A percentile compares a stretch with the other conserved stretches of the same genome.
phyloP scores from a whole-genome alignment of 2,797 vertebrate species.

The Cichlasoma orientale region DNA sequence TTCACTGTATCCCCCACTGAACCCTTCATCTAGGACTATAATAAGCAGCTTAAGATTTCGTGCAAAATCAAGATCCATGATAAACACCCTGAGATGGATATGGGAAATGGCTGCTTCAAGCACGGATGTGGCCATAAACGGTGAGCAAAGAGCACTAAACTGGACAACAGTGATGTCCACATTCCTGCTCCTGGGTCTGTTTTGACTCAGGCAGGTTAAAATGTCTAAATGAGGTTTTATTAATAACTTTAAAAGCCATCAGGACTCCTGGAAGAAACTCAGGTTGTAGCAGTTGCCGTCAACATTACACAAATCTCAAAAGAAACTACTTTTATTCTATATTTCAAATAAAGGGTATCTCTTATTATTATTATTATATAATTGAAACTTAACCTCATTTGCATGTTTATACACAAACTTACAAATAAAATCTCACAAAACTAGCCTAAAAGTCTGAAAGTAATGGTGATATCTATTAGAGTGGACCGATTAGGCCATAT shows the following conservation, averaged over 20 bases:
- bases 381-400: not conserved
- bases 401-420: not conserved
- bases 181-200: not conserved
- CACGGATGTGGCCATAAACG: constrained; percentile 9
- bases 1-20: constrained; percentile 44
- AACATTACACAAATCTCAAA: not conserved
- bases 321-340: not conserved
- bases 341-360: not conserved
- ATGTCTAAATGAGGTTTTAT: not conserved
- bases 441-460: not conserved
- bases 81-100: constrained; percentile 46
- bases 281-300: not conserved
- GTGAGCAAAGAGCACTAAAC: not conserved
- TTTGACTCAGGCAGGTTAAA: not conserved
- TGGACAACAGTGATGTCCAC: not conserved
- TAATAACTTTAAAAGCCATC: not conserved
- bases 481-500: not conserved
- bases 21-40: constrained; percentile 62
- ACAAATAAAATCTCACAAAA: not conserved
- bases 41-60: constrained; percentile 73
- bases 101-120: not conserved
- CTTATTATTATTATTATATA: not conserved
- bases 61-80: constrained; percentile 49
- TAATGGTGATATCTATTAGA: not conserved
- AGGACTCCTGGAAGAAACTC: not conserved